Conservation (phyloP, 2,888 invertebrate species). For the Allophyes oxyacanthae region DNA sequence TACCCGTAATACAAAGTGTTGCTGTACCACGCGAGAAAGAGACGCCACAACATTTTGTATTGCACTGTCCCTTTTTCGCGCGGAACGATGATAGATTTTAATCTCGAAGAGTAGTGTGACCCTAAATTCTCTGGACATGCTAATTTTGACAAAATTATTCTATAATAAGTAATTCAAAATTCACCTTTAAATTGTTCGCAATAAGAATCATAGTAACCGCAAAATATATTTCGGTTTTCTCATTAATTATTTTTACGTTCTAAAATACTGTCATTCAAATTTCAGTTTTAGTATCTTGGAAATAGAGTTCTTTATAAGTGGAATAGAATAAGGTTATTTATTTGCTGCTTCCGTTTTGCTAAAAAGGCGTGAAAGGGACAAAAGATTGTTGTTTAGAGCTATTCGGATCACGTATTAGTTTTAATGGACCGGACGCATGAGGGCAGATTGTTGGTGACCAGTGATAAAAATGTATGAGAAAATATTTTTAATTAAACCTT, state of each 20-base stretch:
- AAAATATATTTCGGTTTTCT: slow-evolving; percentile 4
- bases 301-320: slow-evolving; percentile 17
- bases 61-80: slow-evolving; percentile 24
- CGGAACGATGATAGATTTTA: slow-evolving; percentile 40
- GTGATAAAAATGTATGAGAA: slow-evolving; percentile 64
- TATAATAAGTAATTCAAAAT: slow-evolving; percentile 1
- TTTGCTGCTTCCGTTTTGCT: slow-evolving; percentile 68
- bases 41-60: slow-evolving; percentile 11
- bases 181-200: neutral
- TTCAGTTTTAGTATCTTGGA: fast-evolving
- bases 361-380: slow-evolving; percentile 66
- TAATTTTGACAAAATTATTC: neutral
- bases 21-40: slow-evolving; percentile 38
- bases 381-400: slow-evolving; percentile 67
- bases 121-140: slow-evolving; percentile 36
- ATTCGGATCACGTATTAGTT: slow-evolving; percentile 72
- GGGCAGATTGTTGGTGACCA: slow-evolving; percentile 78
- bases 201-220: slow-evolving; percentile 11
- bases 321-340: slow-evolving; percentile 24
- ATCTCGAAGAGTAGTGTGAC: slow-evolving; percentile 27
- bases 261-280: neutral
- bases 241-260: slow-evolving; percentile 15
- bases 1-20: slow-evolving; percentile 38
- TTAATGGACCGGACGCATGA: slow-evolving; percentile 77
- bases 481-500: slow-evolving; percentile 55